These are phyloP conservation scores for Mythimna lalbum DNA, from an alignment of 2,888 invertebrate species.

Conservation along the genomic window DNA sequence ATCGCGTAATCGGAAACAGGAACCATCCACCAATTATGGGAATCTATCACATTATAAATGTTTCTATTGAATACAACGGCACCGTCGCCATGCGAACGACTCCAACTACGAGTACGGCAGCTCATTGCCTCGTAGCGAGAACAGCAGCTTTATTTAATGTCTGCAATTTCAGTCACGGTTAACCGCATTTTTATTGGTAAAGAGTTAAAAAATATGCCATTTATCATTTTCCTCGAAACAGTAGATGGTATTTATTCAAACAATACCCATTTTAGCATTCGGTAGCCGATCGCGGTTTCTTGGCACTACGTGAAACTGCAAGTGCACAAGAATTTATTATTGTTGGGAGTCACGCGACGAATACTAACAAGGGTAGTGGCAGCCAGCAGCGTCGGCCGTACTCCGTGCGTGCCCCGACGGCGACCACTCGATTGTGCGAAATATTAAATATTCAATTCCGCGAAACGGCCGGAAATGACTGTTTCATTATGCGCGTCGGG, in stretches of 20 bases:
- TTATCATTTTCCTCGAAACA: constrained; percentile 64
- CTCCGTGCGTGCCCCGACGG: constrained; percentile 77
- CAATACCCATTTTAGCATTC: constrained; percentile 85
- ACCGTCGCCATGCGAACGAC: constrained; percentile 51
- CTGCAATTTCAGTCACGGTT: constrained; percentile 13
- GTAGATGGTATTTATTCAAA: constrained; percentile 69
- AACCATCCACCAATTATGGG: constrained; percentile 75
- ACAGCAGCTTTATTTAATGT: constrained; percentile 11
- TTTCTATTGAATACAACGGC: constrained; percentile 55
- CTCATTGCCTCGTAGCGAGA: constrained; percentile 11
- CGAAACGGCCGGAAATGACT: constrained; percentile 87
- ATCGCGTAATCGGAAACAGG: constrained; percentile 81
- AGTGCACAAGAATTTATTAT: constrained; percentile 90
- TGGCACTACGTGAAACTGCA: constrained; percentile 88
- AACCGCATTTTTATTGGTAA: constrained; percentile 42
- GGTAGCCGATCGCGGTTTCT: constrained; percentile 85
- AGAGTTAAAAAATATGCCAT: constrained; percentile 45
- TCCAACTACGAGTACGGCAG: constrained; percentile 2
- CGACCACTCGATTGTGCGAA: constrained; percentile 78
- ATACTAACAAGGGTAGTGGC: constrained; percentile 81
- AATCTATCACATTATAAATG: constrained; percentile 64
- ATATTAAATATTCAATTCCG: constrained; percentile 83
- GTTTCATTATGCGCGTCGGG: constrained; percentile 85
- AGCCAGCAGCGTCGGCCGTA: constrained; percentile 71
- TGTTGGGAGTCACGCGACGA: constrained; percentile 81